Base-by-base conservation (phyloP, 2,113 vertebrate species). In the Rynchops niger region DNA sequence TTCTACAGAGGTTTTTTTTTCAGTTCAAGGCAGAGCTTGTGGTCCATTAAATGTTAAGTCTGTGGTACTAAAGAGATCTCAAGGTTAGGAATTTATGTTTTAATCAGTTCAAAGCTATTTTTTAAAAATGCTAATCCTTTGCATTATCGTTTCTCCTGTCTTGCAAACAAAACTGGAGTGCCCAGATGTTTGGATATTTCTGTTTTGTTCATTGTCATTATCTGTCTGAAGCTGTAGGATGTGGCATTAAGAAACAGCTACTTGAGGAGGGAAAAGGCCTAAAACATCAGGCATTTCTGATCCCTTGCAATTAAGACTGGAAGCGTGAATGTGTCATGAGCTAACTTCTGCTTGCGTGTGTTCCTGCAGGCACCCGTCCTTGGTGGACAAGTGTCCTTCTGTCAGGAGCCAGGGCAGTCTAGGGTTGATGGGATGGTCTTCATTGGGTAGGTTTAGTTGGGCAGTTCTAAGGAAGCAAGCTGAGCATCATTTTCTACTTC, bases 151-250 rank as follows among this genome's bases (percentile, higher is more conserved):
- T 69, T 67, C 55, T 74, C 6, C 22, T 18, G 2, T 62, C 61
- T 16, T 50, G 42, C 49, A 62, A 29, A 34, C 36, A 45, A 56
- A 50, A 30, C 1, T 6, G 36, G 32, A 62, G 8, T 5, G 6
- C 69, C 70, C 56, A 23, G 32, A 32, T 10, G 4, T 49, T 49
- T 42, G 40, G 30, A 4, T 47, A 11, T 12, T 42, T 58, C n/a
- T 9, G 0, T 45, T 59, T 55, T 9, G 9, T 26, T 30, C 29
- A 1, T 11, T 61, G 63, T 15, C 19, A 3, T 21, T n/a, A 13
- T 38, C 56, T 59, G 36, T 17, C 26, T 67, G 32, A 21, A 52
- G 62, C 43, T 47, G 30, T 16, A 53, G 56, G 50, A 65, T 43
- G 9, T 9, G 63, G 11, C 7, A 2, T 21, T 21, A 34, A 29